phyloP scores from a whole-genome alignment of 2,797 vertebrate genomes.

The Propithecus perrieri region DNA sequence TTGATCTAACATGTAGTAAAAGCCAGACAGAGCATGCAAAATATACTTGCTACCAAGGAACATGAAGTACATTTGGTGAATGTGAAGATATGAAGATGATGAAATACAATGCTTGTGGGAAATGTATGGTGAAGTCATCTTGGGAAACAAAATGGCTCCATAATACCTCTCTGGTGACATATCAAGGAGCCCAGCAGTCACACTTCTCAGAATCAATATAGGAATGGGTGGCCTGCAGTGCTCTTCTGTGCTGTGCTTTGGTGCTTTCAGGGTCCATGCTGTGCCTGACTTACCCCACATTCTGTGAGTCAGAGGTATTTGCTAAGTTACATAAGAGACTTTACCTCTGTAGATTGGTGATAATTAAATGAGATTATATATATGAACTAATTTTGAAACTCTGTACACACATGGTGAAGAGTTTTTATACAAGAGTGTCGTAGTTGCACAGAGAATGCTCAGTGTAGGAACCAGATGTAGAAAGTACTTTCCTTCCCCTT shows the following conservation, averaged over 20 bases:
- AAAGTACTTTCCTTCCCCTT: conserved; percentile 36
- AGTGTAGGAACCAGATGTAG: neutral
- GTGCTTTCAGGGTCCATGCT: neutral
- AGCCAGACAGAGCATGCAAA: neutral
- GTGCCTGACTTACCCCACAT: neutral
- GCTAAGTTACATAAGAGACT: neutral
- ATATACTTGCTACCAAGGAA: neutral
- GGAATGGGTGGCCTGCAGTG: neutral
- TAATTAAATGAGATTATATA: neutral
- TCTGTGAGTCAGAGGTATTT: neutral
- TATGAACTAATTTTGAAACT: conserved; percentile 19
- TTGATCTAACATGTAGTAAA: neutral
- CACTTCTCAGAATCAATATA: neutral
- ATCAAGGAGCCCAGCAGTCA: neutral
- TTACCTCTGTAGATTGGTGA: neutral
- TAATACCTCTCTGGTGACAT: neutral
- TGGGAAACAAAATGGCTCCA: neutral
- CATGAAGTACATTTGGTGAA: neutral
- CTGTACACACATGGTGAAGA: neutral
- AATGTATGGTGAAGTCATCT: neutral
- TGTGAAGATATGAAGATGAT: neutral
- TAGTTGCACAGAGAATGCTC: neutral
- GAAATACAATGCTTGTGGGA: neutral
- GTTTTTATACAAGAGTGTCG: neutral
- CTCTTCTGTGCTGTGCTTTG: neutral